These are phyloP conservation scores for Crocodylus rhombifer DNA, from an alignment of 2,797 vertebrate genomes.

Conservation along the genomic window DNA sequence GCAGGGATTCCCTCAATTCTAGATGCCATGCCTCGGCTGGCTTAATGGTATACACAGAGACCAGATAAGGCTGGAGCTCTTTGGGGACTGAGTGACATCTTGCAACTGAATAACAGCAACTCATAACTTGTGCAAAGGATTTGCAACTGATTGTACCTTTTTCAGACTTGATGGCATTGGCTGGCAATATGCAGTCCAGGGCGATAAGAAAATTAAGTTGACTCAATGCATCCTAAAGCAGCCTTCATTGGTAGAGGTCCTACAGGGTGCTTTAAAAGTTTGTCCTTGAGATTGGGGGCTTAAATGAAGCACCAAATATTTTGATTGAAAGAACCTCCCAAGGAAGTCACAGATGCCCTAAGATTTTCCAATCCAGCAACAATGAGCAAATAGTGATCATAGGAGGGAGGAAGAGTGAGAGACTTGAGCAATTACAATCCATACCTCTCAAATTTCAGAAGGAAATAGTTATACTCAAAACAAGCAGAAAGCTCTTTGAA, in stretches of 20 bases:
- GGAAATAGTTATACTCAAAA: neutral
- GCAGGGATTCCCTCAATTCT: too few relatives aligned
- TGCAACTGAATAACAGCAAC: neutral
- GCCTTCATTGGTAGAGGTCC: neutral
- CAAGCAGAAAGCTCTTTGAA: neutral
- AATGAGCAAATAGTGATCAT: neutral
- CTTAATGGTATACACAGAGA: too few relatives aligned
- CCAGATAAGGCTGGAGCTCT: too few relatives aligned
- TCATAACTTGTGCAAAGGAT: neutral
- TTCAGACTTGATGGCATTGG: neutral
- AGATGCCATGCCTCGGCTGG: too few relatives aligned
- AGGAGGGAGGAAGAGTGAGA: neutral
- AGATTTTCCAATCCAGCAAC: neutral
- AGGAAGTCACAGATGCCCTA: neutral
- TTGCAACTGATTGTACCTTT: neutral
- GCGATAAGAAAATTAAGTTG: neutral
- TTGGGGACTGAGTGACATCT: too few relatives aligned
- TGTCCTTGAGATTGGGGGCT: neutral
- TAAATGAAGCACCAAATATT: neutral
- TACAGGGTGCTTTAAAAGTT: neutral
- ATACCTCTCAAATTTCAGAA: neutral
- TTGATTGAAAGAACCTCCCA: neutral
- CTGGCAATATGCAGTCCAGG: neutral
- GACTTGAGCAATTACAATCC: neutral
- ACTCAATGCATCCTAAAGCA: neutral